Evolutionary conservation across 2,888 invertebrate genomes (phyloP), one percentile per base, ranked within the genome.

Genomic region (Lithophane semibrunnea): DNA sequence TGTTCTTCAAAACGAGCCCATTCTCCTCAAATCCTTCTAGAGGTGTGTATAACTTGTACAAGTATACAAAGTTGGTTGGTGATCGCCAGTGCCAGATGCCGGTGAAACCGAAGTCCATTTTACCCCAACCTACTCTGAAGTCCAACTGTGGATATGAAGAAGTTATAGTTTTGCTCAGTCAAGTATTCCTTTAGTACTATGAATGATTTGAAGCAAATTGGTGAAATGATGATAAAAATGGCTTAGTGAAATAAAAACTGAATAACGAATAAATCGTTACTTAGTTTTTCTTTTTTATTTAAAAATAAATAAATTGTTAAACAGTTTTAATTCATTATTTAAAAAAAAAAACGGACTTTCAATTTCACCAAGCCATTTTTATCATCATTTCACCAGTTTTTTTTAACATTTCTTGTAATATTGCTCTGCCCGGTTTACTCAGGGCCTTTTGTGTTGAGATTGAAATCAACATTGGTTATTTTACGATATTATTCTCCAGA

Each of bases 1-100:
- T 96, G 83, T 98, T 97, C 91, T 98, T 98, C 0, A 97, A 96
- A 0, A 98, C 97, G 13, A 98, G 95, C 0, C 98, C 98, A 88
- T 98, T 98, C 90, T 98, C 98, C 90, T 98, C 97, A 85, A 98
- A 98, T 8, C 98, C 98, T 88, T 97, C 97, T n/a, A 98, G 93
- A 0, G 98, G 98, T 0, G 98, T 98, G 90, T 97, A 98, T 61
- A 98, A 94, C 86, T 98, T 97, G 92, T 98, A 98, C 0, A 98
- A 97, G 92, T 98, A 98, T 83, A 98, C 98, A 84, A 98, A 98
- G 93, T 98, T 97, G 18, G 97, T 97, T 29, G 97, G 92, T 68
- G 93, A 96, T 18, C 91, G 96, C 93, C 97, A 98, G 89, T 97
- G 97, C 98, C 98, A 98, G 63, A 98, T 97, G 63, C 98, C 98